Percentiles rank a stretch among this genome's conserved stretches.
These are phyloP conservation scores for Bugulina stolonifera DNA, from an alignment of 2,888 invertebrate species.

Conservation along the genomic window DNA sequence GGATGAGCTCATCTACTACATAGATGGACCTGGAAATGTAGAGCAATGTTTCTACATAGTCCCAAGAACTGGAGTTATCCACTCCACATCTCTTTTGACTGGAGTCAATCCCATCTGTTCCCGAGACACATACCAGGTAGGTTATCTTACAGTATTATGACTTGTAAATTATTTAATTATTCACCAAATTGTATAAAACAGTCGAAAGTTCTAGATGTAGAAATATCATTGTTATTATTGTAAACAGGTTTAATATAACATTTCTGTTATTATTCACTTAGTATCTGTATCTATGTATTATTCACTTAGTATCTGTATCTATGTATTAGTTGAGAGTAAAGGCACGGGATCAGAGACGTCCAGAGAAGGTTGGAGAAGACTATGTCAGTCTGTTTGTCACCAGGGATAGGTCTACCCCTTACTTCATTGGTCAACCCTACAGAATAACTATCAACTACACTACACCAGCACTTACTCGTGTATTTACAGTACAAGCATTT, in stretches of 20 bases:
- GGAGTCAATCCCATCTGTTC: not conserved
- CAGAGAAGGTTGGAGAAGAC: slow-evolving; percentile 1
- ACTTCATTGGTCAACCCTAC: slow-evolving; percentile 19
- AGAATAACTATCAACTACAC: slow-evolving; percentile 17
- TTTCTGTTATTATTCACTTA: too few species aligned
- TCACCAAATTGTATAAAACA: too few species aligned
- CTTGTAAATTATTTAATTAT: too few species aligned
- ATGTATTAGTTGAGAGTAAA: slow-evolving; percentile 15
- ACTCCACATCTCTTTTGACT: not conserved
- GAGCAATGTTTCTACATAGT: slow-evolving; percentile 11
- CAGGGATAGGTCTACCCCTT: slow-evolving; percentile 13
- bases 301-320: not conserved
- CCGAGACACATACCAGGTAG: slow-evolving; percentile 2
- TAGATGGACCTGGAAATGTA: slow-evolving; percentile 17
- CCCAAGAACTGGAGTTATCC: slow-evolving; percentile 18
- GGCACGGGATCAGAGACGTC: slow-evolving; percentile 5
- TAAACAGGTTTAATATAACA: too few species aligned
- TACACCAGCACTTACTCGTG: not conserved
- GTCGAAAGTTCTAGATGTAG: too few species aligned
- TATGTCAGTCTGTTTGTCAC: slow-evolving; percentile 3
- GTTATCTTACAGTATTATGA: too few species aligned
- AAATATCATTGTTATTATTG: too few species aligned
- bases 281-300: not conserved
- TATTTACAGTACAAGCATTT: not conserved
- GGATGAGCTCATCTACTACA: slow-evolving; percentile 14